Conservation (phyloP, 2,797 vertebrate genomes). For the Lacerta agilis region DNA sequence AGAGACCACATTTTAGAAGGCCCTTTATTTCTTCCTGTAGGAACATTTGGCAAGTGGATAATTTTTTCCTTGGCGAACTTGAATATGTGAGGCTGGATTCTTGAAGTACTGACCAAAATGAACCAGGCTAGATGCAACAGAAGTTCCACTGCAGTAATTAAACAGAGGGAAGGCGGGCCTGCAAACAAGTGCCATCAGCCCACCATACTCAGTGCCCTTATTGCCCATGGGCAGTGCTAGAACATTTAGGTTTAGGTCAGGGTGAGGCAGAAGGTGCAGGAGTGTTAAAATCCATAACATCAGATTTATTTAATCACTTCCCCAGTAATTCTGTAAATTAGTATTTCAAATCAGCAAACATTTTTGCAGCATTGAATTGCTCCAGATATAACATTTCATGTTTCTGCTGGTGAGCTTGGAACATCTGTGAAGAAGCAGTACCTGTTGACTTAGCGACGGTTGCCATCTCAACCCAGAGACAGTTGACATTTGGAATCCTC, state of each 20-base stretch:
- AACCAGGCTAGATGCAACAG: not conserved
- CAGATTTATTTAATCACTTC: not conserved
- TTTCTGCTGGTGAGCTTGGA: not conserved
- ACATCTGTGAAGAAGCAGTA: not conserved
- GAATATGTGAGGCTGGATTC: not conserved
- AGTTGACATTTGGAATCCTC: not conserved
- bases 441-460: not conserved
- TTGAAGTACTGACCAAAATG: not conserved
- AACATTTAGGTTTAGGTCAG: not conserved
- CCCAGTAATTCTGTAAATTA: not conserved
- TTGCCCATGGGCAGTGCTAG: not conserved
- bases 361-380: not conserved
- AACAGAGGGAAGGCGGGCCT: not conserved
- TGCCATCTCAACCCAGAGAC: not conserved
- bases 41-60: not conserved
- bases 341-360: not conserved
- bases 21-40: not conserved
- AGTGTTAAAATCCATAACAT: not conserved
- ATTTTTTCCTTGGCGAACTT: not conserved
- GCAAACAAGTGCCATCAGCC: not conserved
- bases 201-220: not conserved
- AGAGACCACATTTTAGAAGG: not conserved
- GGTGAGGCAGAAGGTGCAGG: not conserved
- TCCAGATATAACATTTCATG: not conserved
- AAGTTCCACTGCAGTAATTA: not conserved